Evolutionary conservation across 2,113 vertebrate species (phyloP), one percentile per base, ranked within the genome.

Genomic region (Gallinago undulata): DNA sequence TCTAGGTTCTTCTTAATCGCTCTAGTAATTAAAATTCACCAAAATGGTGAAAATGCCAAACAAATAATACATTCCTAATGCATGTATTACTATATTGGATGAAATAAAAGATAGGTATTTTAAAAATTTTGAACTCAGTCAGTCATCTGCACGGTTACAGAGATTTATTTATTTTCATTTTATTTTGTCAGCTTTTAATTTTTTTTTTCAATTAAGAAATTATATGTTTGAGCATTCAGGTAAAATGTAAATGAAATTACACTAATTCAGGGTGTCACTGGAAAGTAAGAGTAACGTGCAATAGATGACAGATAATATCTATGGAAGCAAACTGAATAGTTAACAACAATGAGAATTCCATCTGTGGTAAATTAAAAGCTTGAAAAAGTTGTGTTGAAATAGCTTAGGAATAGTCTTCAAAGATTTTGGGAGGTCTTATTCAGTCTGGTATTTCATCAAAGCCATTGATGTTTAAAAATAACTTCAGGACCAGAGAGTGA

Each of bases 11-110:
- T 95, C 55, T 85, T 98, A 97, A 97, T 97, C 97, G 72, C 83
- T 89, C 4, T 63, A 87, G 83, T 94, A 97, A 97, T 98, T 98
- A 98, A 97, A 97, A 96, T 94, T 92, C 90, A 85, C 70, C 92
- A 67, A 95, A 95, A 92, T 73, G 95, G 30, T 95, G 79, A 72
- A 97, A 93, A 93, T 94, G 55, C 69, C 74, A 90, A 94, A 79
- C 55, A 85, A 94, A 76, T 81, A 91, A 83, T 84, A 57, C 10
- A 19, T 60, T 91, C 56, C 24, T 39, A 70, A 81, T 80, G 47
- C n/a, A 68, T 59, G 12, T 4, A 79, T 87, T 79, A 10, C 13
- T 72, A 72, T 87, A 67, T 69, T 90, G 14, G 33, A 67, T 63
- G 27, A 67, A 75, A 73, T 50, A 48, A 86, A 87, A 78, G 18